Evolutionary conservation across 2,888 invertebrate genomes (phyloP), one percentile per base, ranked within the genome.

Genomic region (Onchidella celtica): DNA sequence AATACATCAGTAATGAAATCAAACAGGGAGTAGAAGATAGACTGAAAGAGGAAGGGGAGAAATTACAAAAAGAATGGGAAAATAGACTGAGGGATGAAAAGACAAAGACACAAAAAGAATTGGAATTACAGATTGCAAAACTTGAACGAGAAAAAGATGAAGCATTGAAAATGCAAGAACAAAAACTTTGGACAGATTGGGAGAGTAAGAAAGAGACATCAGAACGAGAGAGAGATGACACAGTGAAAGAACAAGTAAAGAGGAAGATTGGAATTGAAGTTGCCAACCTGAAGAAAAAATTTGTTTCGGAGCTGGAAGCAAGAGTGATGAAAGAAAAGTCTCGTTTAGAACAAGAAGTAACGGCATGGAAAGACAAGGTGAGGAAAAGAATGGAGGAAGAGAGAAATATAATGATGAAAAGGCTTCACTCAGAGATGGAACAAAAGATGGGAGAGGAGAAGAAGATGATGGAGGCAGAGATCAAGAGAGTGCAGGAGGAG

Each of bases 241-340:
- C 27, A 47, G 47, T 69, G 66, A 47, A 72, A 38, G 70, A 36
- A 59, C 36, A 69, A 55, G 73, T 74, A 14, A 69, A 55, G 47
- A 47, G 32, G 36, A 74, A 61, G 34, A 14, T 79, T 6, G 36
- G n/a, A 21, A 29, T 40, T 4, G 84, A 84, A 32, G 40, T 82
- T 27, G 32, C 57, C 14, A 73, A 59, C 17, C 27, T 73, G 36
- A 74, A 79, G 40, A 59, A 57, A 59, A 61, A 59, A 17, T 78
- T 79, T 57, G 29, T 72, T 2, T 40, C 38, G n/a, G 79, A 82
- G 69, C 9, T 84, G 61, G 32, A 77, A 0, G 79, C 36, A 9
- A 29, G 77, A 38, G 57, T 84, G 29, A 21, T 27, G 66, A 76
- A 74, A 38, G 79, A 82, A 38, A 75, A 74, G 66, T 57, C 78